These are phyloP conservation scores for Hybos culiciformis DNA, from an alignment of 2,888 invertebrate species.

Conservation along the genomic window DNA sequence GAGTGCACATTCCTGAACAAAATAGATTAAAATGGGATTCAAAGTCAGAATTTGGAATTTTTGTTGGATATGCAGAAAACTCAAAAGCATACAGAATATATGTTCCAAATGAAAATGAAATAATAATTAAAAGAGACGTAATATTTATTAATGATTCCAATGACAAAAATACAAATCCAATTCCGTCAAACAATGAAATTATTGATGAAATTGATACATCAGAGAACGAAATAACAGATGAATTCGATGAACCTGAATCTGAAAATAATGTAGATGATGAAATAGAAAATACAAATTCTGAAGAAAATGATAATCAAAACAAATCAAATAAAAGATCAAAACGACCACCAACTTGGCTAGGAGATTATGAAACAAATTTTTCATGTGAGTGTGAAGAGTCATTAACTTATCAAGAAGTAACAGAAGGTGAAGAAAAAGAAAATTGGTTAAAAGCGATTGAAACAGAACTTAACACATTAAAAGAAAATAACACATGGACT, in stretches of 20 bases:
- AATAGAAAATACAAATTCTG: too few relatives aligned
- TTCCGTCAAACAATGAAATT: too few relatives aligned
- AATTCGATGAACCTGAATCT: background rate
- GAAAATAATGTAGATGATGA: too few relatives aligned
- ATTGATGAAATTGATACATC: background rate
- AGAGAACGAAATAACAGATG: background rate
- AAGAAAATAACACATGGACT: background rate
- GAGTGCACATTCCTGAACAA: conserved; percentile 4
- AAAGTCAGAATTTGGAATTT: background rate
- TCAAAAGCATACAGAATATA: background rate
- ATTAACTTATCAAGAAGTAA: background rate
- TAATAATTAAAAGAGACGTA: background rate
- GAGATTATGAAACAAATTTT: background rate
- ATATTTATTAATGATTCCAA: too few relatives aligned
- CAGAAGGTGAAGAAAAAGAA: background rate
- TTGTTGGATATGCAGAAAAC: background rate
- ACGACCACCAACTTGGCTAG: background rate
- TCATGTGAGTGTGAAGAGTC: background rate
- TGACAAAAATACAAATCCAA: too few relatives aligned
- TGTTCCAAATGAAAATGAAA: background rate
- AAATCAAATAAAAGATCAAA: conserved; percentile 1
- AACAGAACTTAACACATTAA: background rate
- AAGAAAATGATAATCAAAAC: too few relatives aligned
- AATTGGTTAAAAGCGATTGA: background rate
- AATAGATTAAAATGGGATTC: conserved; percentile 2